Evolutionary conservation across 64 coral and sea anemone species (phyloP).

Genomic region (Actinia equina): DNA sequence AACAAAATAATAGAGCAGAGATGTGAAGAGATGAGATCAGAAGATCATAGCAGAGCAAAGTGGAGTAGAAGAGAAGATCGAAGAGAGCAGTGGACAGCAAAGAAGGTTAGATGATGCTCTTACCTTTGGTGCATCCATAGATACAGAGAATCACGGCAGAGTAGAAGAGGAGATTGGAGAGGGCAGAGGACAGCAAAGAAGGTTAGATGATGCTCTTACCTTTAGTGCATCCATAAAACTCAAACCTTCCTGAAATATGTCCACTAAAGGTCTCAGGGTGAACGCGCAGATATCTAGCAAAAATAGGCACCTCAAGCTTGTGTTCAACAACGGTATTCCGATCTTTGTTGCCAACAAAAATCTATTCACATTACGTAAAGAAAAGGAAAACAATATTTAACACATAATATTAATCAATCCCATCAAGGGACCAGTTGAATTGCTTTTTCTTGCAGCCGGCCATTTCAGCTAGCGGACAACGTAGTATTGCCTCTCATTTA

Average conservation of each 20-base stretch:
- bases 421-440: too few species aligned
- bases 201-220: not conserved
- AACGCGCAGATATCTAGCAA: slow-evolving; percentile 31
- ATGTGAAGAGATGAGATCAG: not conserved
- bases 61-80: too few species aligned
- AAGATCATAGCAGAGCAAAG: too few species aligned
- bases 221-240: slow-evolving; percentile 54
- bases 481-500: too few species aligned
- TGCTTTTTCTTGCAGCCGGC: too few species aligned
- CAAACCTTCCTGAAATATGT: slow-evolving; percentile 44
- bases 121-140: slow-evolving; percentile 50
- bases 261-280: slow-evolving; percentile 22
- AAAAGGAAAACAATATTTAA: too few species aligned
- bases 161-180: too few species aligned
- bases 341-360: slow-evolving; percentile 39
- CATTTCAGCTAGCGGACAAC: too few species aligned
- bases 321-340: slow-evolving; percentile 6
- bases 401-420: too few species aligned
- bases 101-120: not conserved
- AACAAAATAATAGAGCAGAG: not conserved
- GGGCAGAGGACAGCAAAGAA: not conserved
- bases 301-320: slow-evolving; percentile 32
- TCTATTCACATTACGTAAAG: not conserved
- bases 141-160: not conserved
- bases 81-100: too few species aligned